Percentiles rank a stretch among this genome's conserved stretches.
These are phyloP conservation scores for Psittacula cyanocephala DNA, from an alignment of 2,113 vertebrate genomes.

Conservation along the genomic window DNA sequence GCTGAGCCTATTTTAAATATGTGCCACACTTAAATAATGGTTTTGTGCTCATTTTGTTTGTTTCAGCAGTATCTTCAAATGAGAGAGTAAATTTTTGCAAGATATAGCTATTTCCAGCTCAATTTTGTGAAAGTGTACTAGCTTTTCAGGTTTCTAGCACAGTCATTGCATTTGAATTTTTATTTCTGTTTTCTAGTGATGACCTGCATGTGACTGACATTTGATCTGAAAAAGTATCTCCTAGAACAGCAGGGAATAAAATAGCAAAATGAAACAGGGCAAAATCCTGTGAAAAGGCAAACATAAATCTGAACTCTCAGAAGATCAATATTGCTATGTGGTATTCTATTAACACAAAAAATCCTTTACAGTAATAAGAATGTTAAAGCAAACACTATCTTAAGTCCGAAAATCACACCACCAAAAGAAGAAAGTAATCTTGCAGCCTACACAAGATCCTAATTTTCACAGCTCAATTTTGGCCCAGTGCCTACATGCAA, in stretches of 20 bases:
- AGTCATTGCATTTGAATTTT: neutral
- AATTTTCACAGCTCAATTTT: conserved; percentile 30
- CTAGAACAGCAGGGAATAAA: neutral
- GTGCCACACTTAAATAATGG: neutral
- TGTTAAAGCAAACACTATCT: neutral
- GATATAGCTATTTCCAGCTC: neutral
- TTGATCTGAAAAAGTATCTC: neutral
- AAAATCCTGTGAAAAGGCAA: neutral
- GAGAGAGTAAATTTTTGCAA: neutral
- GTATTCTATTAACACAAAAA: neutral
- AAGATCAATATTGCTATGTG: neutral
- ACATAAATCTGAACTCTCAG: neutral
- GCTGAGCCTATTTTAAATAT: neutral
- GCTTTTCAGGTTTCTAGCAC: neutral
- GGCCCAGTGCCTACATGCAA: conserved; percentile 27
- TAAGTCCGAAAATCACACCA: neutral
- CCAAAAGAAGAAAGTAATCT: conserved; percentile 6
- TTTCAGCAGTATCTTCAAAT: neutral
- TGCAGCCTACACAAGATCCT: conserved; percentile 14
- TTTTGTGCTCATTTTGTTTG: neutral
- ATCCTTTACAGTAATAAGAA: neutral
- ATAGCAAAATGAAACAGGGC: neutral
- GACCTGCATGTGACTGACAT: neutral
- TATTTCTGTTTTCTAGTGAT: neutral
- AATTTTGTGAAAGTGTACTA: neutral